These are phyloP conservation scores for Drosophila prosaltans DNA, from an alignment of 1,140 invertebrate genomes.

Conservation along the genomic window DNA sequence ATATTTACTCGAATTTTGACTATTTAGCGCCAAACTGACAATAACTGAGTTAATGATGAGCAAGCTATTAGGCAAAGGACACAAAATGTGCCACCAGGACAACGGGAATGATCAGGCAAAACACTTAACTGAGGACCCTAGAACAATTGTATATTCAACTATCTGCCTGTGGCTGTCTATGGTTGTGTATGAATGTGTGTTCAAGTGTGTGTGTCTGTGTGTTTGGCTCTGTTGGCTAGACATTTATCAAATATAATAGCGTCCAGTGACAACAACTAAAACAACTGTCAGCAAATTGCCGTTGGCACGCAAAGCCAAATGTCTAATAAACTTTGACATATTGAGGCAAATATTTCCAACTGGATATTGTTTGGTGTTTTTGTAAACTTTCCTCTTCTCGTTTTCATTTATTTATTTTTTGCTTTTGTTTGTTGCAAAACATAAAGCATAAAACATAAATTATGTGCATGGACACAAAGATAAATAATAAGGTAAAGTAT, in stretches of 20 bases:
- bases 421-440: constrained; percentile 4
- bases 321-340: constrained; percentile 81
- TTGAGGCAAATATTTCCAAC: constrained; percentile 75
- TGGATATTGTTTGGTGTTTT: constrained; percentile 34
- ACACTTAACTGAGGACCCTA: constrained; percentile 12
- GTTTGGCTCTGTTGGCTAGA: constrained; percentile 9
- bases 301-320: constrained; percentile 77
- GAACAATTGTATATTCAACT: constrained; percentile 60
- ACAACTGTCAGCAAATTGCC: constrained; percentile 78
- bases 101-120: constrained; percentile 5
- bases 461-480: constrained; percentile 49
- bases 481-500: constrained; percentile 58
- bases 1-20: constrained; percentile 60
- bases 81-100: constrained; percentile 51
- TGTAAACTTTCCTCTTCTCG: constrained; percentile 33
- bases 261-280: constrained; percentile 67
- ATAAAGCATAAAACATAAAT: constrained; percentile 55
- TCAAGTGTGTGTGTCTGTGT: background rate
- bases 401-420: constrained; percentile 2
- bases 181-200: background rate
- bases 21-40: constrained; percentile 73
- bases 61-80: constrained; percentile 57
- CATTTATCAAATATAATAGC: constrained; percentile 81
- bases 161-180: constrained; percentile 35
- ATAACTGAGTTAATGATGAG: constrained; percentile 77